phyloP scores from a whole-genome alignment of 2,797 vertebrate genomes.

The Onychomys arenicola region DNA sequence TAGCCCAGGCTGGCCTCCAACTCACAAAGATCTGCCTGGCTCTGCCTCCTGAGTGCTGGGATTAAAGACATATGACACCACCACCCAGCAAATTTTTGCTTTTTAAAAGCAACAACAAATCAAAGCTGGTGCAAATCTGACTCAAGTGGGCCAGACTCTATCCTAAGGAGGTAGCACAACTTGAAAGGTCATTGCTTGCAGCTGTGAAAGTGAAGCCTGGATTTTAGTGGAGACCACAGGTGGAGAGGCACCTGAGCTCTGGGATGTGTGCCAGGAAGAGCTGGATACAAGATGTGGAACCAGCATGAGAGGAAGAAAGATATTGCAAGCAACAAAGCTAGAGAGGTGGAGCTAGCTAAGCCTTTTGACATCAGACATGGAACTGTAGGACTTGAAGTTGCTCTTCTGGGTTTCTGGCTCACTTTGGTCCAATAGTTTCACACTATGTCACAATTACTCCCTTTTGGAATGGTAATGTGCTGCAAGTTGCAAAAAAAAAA shows the following conservation, averaged over 20 bases:
- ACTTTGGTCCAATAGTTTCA: no score
- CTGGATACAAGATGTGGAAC: neutral
- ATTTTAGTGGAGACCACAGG: neutral
- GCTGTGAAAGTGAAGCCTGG: neutral
- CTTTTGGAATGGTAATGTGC: neutral
- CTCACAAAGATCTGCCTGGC: no score
- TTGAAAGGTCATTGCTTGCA: neutral
- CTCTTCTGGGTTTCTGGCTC: neutral
- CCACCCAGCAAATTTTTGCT: no score
- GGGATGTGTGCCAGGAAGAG: neutral
- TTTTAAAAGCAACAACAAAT: neutral
- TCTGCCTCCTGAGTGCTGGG: no score
- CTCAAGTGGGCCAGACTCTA: neutral
- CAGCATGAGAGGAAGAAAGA: neutral
- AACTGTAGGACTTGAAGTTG: neutral
- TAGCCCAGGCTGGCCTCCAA: no score
- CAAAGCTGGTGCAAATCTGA: neutral
- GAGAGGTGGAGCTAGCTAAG: neutral
- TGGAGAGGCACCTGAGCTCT: neutral
- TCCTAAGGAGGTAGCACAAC: neutral
- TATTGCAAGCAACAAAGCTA: no score
- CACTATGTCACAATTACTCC: neutral
- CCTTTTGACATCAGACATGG: neutral
- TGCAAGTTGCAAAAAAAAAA: no score
- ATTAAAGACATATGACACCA: no score